Conservation (phyloP, 2,113 vertebrate species). For the Hiodon tergisus region DNA sequence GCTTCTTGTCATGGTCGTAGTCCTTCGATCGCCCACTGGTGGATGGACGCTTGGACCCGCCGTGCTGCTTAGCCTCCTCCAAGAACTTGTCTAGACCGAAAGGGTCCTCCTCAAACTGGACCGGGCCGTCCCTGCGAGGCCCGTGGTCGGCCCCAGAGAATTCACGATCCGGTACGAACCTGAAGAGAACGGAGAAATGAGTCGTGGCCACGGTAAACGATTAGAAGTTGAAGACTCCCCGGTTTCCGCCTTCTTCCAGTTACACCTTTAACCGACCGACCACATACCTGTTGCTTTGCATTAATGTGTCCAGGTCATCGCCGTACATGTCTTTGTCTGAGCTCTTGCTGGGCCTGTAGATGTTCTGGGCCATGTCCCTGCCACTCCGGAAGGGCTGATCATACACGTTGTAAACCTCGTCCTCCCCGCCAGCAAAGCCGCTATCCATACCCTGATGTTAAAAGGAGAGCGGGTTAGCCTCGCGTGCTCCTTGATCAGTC, state of each 20-base stretch:
- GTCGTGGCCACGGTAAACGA: too few relatives aligned
- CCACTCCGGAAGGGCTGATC: conserved; percentile 86
- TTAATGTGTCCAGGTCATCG: conserved; percentile 79
- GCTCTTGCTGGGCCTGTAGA: conserved; percentile 92
- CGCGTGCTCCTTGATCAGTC: not conserved
- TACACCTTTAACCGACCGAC: not conserved
- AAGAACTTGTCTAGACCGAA: conserved; percentile 98
- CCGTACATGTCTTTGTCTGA: conserved; percentile 85
- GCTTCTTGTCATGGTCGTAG: conserved; percentile 95
- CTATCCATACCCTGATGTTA: conserved; percentile 87
- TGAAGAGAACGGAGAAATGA: conserved; percentile 40
- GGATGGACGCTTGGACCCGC: conserved; percentile 89
- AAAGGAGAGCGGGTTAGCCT: not conserved
- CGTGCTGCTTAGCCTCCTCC: conserved; percentile 96
- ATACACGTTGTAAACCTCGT: conserved; percentile 92
- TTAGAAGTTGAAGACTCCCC: too few relatives aligned
- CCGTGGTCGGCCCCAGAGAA: conserved; percentile 86
- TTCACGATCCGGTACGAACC: conserved; percentile 91
- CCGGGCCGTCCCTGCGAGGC: conserved; percentile 83
- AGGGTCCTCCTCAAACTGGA: conserved; percentile 96
- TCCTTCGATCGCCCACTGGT: conserved; percentile 88
- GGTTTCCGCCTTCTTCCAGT: too few relatives aligned
- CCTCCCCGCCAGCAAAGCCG: conserved; percentile 91
- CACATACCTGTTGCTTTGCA: conserved; percentile 79
- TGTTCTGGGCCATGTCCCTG: conserved; percentile 89